Base-by-base conservation (phyloP, 2,797 vertebrate genomes). In the Sebastes paucispinis region DNA sequence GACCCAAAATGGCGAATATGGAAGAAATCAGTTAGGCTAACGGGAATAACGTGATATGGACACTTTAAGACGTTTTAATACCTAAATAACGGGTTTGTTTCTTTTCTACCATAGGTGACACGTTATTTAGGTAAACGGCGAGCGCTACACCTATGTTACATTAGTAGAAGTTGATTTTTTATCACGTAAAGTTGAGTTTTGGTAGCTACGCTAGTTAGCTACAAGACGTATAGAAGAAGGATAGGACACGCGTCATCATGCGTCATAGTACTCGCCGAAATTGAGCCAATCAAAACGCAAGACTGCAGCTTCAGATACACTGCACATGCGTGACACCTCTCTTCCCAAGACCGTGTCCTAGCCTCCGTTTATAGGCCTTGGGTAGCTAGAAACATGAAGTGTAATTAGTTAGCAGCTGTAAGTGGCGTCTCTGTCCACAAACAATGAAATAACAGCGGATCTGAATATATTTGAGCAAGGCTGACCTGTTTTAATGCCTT, bases 1-100 rank as follows among this genome's bases (percentile, higher is more conserved):
- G 39, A 43, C 22, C 22, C 69, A 94, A 95, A 94, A 96, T 96
- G 95, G 95, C 94, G 95, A 90, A 22, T 22, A 10, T 43, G 10
- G 34, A 5, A 2, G 16, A 62, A 43, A 78, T 67, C 34, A 24
- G 32, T 5, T 66, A 8, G 5, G 50, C 50, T 20, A n/a, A n/a
- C 50, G 13, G 1, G 12, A 36, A 3, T 36, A 75, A 18, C 1
- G 12, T 32, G 43, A 9, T 10, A 31, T 50, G 13, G 31, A 69
- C 50, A 58, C 3, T 27, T 34, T 59, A 31, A 34, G 9, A 3
- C 3, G 8, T 18, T 36, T 70, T 36, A 18, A 3, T 18, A 20
- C 1, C 10, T 50, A 5, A 67, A 14, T 9, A 50, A 3, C 39
- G 0, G 3, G 2, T 0, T 4, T n/a, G 5, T 29, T n/a, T 70